Evolutionary conservation across 2,113 vertebrate genomes (phyloP).

Genomic region (Chionodraco myersi): DNA sequence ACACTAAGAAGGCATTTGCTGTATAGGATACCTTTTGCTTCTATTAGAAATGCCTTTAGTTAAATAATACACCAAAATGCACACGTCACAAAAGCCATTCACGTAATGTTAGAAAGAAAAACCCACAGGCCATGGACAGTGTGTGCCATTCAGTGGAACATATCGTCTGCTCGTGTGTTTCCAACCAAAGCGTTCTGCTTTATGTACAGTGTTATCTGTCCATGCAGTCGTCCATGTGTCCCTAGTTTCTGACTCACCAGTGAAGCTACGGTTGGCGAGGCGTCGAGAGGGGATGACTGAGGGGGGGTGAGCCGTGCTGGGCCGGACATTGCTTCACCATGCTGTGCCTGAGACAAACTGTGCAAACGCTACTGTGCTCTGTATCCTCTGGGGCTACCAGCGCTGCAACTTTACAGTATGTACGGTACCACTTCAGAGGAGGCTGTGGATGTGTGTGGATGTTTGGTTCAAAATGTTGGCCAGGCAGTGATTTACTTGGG

Average conservation of each 20-base stretch:
- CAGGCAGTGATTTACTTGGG: constrained; percentile 75
- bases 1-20: constrained; percentile 71
- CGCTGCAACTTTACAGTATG: constrained; percentile 33
- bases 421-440: constrained; percentile 47
- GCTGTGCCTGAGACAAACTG: constrained; percentile 82
- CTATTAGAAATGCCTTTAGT: constrained; percentile 70
- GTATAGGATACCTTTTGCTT: constrained; percentile 64
- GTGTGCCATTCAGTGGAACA: not conserved
- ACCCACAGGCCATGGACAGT: constrained; percentile 45
- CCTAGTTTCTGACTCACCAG: constrained; percentile 38
- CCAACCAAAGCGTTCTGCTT: constrained; percentile 7
- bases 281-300: constrained; percentile 45
- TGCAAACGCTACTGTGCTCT: constrained; percentile 79
- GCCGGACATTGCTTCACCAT: constrained; percentile 62
- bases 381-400: constrained; percentile 44
- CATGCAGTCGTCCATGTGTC: not conserved
- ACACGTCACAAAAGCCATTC: constrained; percentile 79
- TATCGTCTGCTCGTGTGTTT: constrained; percentile 1
- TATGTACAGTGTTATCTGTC: constrained; percentile 63
- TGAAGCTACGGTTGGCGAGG: constrained; percentile 71
- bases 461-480: constrained; percentile 71
- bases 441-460: constrained; percentile 27
- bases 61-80: constrained; percentile 80
- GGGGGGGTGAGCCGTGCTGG: constrained; percentile 40
- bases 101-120: constrained; percentile 62